Percentiles rank a stretch among this genome's conserved stretches.
These are phyloP conservation scores for Proisotoma minuta DNA, from an alignment of 2,888 invertebrate genomes.

Conservation along the genomic window DNA sequence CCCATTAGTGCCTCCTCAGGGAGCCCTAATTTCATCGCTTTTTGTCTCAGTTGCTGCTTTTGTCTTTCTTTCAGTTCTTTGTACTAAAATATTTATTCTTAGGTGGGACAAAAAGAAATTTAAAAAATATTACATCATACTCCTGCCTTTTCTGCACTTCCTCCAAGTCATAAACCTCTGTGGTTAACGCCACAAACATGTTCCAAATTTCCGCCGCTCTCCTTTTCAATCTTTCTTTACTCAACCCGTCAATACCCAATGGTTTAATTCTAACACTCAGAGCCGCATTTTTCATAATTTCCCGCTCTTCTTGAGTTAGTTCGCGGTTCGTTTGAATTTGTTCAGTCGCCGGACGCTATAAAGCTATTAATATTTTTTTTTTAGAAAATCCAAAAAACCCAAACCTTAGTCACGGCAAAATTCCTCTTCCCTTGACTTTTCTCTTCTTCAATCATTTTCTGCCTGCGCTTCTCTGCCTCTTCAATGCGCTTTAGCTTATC, in stretches of 20 bases:
- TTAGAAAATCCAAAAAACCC: too few relatives aligned
- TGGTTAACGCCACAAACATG: constrained; percentile 21
- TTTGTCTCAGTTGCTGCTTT: constrained; percentile 28
- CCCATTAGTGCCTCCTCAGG: constrained; percentile 27
- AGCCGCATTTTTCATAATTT: constrained; percentile 21
- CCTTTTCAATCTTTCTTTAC: constrained; percentile 26
- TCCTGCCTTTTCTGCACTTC: constrained; percentile 24
- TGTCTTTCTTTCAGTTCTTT: constrained; percentile 30
- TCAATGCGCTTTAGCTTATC: constrained; percentile 24
- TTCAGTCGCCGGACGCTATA: constrained; percentile 2
- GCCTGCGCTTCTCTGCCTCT: constrained; percentile 22
- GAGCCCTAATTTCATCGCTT: constrained; percentile 29
- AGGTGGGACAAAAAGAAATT: too few relatives aligned
- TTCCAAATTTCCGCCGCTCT: constrained; percentile 25
- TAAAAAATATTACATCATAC: constrained; percentile 23
- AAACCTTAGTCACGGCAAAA: constrained; percentile 17
- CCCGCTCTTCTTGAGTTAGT: constrained; percentile 19
- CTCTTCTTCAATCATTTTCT: constrained; percentile 27
- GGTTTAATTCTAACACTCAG: constrained; percentile 27
- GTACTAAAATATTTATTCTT: constrained; percentile 10
- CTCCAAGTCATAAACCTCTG: constrained; percentile 30
- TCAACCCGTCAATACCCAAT: constrained; percentile 22
- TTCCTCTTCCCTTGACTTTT: constrained; percentile 22
- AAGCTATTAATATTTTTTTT: neutral
- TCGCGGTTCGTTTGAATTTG: constrained; percentile 6